A percentile compares a stretch with the other conserved stretches of the same genome.
phyloP scores from a whole-genome alignment of 2,888 invertebrate genomes.

The Drosophila subsilvestris region DNA sequence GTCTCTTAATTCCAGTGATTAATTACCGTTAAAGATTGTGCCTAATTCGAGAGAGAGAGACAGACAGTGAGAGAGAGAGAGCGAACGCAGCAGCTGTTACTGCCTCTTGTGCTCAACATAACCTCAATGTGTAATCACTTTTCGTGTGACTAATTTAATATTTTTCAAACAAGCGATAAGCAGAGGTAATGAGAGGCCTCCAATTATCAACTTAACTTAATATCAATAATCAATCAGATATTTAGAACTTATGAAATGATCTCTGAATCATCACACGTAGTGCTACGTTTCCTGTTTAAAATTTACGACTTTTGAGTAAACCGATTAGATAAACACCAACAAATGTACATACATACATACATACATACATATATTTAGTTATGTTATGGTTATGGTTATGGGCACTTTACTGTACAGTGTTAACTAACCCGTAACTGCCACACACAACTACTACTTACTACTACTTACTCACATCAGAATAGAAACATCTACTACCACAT shows the following conservation, averaged over 20 bases:
- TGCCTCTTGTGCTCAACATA: not conserved
- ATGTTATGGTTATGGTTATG: not conserved
- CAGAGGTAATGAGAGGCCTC: not conserved
- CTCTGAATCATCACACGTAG: conserved; percentile 30
- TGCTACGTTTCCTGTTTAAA: conserved; percentile 22
- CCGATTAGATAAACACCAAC: conserved; percentile 44
- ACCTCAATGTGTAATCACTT: not conserved
- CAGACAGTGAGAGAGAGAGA: not conserved
- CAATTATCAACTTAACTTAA: not conserved
- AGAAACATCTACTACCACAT: conserved; percentile 29
- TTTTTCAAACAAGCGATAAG: not conserved
- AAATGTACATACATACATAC: not conserved
- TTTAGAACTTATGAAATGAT: not conserved
- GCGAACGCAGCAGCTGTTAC: not conserved
- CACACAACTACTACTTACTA: conserved; percentile 4
- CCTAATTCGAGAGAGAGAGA: not conserved
- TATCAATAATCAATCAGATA: not conserved
- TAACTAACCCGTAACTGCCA: conserved; percentile 4
- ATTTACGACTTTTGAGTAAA: conserved; percentile 32
- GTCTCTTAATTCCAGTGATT: not conserved
- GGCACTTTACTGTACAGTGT: not conserved
- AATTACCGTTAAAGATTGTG: not conserved
- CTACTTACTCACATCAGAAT: conserved; percentile 29
- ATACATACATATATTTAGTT: not conserved
- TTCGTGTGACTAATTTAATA: not conserved